Conservation (phyloP, 2,113 vertebrate genomes). For the Callochromis pleurospilus region DNA sequence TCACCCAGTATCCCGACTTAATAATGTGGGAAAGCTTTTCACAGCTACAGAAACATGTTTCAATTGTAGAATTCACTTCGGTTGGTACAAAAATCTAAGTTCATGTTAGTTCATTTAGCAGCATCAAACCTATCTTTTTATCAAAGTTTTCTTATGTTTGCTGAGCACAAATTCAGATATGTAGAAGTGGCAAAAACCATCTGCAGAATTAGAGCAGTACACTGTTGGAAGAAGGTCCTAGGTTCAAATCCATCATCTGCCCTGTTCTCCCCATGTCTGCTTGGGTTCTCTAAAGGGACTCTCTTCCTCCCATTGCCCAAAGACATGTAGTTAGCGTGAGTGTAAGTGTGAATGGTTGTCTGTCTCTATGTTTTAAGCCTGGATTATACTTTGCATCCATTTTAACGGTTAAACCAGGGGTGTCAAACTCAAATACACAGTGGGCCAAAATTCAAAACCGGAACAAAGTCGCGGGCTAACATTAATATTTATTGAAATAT, state of each 20-base stretch:
- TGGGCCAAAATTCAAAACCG: no score
- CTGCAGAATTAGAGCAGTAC: neutral
- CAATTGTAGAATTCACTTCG: neutral
- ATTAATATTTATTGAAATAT: no score
- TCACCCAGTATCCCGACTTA: rapidly evolving
- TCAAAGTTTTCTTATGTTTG: neutral
- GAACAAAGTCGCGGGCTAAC: no score
- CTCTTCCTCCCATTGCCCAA: neutral
- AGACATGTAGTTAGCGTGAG: neutral
- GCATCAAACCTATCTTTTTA: neutral
- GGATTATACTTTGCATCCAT: neutral
- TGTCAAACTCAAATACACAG: no score
- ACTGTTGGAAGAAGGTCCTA: neutral
- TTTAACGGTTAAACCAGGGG: neutral
- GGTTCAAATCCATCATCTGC: neutral
- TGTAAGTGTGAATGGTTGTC: neutral
- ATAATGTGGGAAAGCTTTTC: neutral
- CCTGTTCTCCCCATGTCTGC: neutral
- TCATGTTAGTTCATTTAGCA: neutral
- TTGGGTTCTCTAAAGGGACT: neutral
- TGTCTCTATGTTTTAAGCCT: neutral
- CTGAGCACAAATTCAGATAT: neutral
- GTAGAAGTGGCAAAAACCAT: neutral
- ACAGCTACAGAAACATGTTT: neutral
- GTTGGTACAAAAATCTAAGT: neutral